Evolutionary conservation across 2,888 invertebrate genomes (phyloP).

Genomic region (Melikaiella ostensackeni): DNA sequence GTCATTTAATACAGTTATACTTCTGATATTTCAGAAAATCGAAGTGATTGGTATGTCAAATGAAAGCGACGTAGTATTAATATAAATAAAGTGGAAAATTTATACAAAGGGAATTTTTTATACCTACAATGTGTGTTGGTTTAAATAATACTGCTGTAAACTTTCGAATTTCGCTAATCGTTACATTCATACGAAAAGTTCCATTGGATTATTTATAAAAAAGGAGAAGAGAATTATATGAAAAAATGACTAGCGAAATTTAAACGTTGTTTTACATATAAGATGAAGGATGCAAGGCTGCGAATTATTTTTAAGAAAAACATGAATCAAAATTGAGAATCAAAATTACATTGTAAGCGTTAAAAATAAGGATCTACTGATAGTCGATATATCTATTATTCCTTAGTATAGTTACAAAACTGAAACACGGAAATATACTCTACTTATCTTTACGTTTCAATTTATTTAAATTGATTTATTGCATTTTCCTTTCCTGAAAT

Average conservation of each 20-base stretch:
- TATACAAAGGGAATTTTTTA: conserved; percentile 36
- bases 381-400: conserved; percentile 70
- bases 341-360: conserved; percentile 72
- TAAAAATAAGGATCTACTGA: conserved; percentile 63
- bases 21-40: conserved; percentile 31
- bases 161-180: conserved; percentile 26
- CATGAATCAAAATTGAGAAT: conserved; percentile 70
- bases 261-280: conserved; percentile 3
- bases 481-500: background rate
- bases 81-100: conserved; percentile 21
- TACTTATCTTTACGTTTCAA: conserved; percentile 43
- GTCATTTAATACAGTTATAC: conserved; percentile 14
- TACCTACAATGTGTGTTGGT: conserved; percentile 30
- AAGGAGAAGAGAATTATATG: background rate
- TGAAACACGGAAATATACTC: conserved; percentile 46
- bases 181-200: background rate
- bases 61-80: conserved; percentile 38
- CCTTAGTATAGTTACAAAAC: conserved; percentile 58
- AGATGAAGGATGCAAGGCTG: conserved; percentile 42
- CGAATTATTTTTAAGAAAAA: conserved; percentile 50
- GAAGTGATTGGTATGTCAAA: conserved; percentile 35
- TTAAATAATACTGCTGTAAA: conserved; percentile 31
- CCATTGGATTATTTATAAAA: background rate
- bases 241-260: conserved; percentile 18
- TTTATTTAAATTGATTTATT: conserved; percentile 8